phyloP scores from a whole-genome alignment of 2,113 vertebrate genomes.

The Xerus inauris region DNA sequence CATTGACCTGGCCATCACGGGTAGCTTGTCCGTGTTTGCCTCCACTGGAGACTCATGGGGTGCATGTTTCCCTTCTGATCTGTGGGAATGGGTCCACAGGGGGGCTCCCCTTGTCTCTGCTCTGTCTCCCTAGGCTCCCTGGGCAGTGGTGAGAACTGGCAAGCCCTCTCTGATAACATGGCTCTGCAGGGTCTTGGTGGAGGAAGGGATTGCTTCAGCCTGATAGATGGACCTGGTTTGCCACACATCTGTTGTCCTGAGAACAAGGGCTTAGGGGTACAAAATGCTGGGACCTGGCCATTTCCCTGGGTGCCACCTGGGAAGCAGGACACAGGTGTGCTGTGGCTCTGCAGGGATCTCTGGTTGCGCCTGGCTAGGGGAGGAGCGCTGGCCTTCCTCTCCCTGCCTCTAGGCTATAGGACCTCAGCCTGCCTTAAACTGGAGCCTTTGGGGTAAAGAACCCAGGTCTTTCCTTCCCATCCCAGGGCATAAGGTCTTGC shows the following conservation, averaged over 20 bases:
- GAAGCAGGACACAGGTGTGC: not conserved
- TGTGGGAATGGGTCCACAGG: not conserved
- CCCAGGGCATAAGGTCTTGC: not conserved
- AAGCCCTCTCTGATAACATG: too few relatives aligned
- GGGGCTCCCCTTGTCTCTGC: not conserved
- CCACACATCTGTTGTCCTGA: not conserved
- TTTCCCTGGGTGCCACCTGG: not conserved
- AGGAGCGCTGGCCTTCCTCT: not conserved
- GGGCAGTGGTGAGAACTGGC: not conserved
- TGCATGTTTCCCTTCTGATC: rapidly evolving
- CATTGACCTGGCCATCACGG: not conserved
- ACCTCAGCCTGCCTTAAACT: not conserved
- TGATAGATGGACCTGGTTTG: not conserved
- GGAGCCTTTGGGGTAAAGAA: not conserved
- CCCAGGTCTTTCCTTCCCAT: not conserved
- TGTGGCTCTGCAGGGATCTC: not conserved
- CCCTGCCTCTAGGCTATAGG: too few relatives aligned
- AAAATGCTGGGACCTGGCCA: not conserved
- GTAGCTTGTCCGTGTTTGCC: not conserved
- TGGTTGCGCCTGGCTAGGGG: not conserved
- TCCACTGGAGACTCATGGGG: not conserved
- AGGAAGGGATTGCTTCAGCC: not conserved
- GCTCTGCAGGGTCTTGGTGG: not conserved
- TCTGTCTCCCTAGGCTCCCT: not conserved
- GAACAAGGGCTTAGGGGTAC: not conserved